These are phyloP conservation scores for Enteromius unitaeniatus DNA, from an alignment of 2,797 vertebrate species.

Conservation along the genomic window DNA sequence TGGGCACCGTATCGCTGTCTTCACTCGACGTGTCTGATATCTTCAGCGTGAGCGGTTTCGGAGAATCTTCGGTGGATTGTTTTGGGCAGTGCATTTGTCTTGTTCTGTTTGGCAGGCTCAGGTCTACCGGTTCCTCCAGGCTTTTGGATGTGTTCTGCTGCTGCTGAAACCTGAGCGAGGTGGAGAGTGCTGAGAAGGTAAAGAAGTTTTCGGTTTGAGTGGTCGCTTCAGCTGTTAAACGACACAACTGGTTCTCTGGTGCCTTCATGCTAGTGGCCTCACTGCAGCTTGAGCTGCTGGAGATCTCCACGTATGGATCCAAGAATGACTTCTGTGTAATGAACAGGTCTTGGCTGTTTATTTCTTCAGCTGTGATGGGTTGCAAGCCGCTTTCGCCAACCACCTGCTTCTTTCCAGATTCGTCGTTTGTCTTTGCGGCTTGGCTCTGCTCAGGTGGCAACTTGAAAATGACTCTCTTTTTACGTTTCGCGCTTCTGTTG, in stretches of 20 bases:
- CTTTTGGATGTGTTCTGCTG: not conserved
- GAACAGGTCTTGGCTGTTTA: slow-evolving; percentile 82
- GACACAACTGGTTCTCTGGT: not conserved
- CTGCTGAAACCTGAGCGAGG: slow-evolving; percentile 66
- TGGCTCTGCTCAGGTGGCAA: slow-evolving; percentile 41
- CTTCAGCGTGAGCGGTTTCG: slow-evolving; percentile 48
- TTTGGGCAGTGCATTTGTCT: slow-evolving; percentile 42
- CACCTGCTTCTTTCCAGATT: not conserved
- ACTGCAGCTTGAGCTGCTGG: slow-evolving; percentile 53
- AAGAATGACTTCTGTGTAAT: slow-evolving; percentile 81
- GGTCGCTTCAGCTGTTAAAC: slow-evolving; percentile 53
- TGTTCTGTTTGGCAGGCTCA: slow-evolving; percentile 72
- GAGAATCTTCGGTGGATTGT: not conserved
- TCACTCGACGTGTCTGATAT: slow-evolving; percentile 70
- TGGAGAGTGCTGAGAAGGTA: slow-evolving; percentile 63
- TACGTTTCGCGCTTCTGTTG: slow-evolving; percentile 38
- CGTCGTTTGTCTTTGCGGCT: not conserved
- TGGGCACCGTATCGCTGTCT: slow-evolving; percentile 62
- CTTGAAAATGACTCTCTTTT: slow-evolving; percentile 74
- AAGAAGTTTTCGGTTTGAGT: slow-evolving; percentile 84
- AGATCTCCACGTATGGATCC: slow-evolving; percentile 55
- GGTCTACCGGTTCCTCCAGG: slow-evolving; percentile 68
- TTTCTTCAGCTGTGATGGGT: slow-evolving; percentile 66
- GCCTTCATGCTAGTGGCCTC: slow-evolving; percentile 1
- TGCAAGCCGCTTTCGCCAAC: slow-evolving; percentile 34